Evolutionary conservation across 2,797 vertebrate species (phyloP), one percentile per base, ranked within the genome.

Genomic region (Hephaestus fuliginosus): DNA sequence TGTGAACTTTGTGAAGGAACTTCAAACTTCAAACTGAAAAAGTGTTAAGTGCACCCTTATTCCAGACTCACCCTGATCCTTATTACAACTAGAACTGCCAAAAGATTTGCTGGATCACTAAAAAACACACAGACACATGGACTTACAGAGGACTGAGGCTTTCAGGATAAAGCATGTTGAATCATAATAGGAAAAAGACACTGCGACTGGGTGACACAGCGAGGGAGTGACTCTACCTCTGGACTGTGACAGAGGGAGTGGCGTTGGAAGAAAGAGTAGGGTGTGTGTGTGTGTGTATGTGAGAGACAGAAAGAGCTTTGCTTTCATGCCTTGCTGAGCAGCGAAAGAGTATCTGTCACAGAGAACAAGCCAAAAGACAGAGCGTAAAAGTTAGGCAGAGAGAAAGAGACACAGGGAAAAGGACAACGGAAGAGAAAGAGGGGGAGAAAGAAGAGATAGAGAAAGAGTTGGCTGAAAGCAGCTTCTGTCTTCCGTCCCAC

Each of bases 211-310:
- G 70, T 81, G 85, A 89, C 83, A 80, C 73, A 78, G 67, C 2
- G 6, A 87, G 71, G 88, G 81, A 89, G 74, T 82, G 85, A 89
- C 85, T 92, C 87, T 86, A 93, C 90, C 91, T 92, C 91, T 93
- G 92, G 92, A 94, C 91, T 88, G 82, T 91, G 85, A 86, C 51
- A 76, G 87, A 91, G 88, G 89, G 92, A 93, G 92, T 91, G 91
- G 87, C 89, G 33, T 46, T 71, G 63, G 66, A 55, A 85, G 82
- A 90, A 76, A 84, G 87, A 85, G 72, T 70, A 87, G 90, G 70
- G 80, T 76, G 85, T 74, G 79, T 58, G 78, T 25, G 57, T 73
- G 73, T 73, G 84, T 73, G 4, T 36, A 3, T 36, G 33, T 36
- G 66, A 55, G 56, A 51, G 79, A 80, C 53, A 82, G 68, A 78